Base-by-base conservation (phyloP, 1,140 invertebrate genomes). In the Plutomurus gul region DNA sequence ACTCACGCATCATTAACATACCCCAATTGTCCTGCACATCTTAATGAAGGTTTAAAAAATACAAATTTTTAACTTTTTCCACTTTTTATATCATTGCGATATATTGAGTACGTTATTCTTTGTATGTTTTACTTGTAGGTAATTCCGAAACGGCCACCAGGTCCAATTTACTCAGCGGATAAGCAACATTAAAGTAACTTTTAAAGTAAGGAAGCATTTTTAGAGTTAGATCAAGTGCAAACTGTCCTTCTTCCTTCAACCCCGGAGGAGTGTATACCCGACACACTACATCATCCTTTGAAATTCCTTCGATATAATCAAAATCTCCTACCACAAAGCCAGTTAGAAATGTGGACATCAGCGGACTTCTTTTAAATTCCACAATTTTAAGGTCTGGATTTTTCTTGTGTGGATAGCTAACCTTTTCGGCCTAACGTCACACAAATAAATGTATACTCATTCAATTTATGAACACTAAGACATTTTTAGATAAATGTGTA, bases 41-140 rank as follows among this genome's bases (percentile, higher is more conserved):
- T 60, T 16, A 27, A 60, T 16, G 0, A 20, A 49, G 1, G 46
- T n/a, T n/a, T n/a, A n/a, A n/a, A n/a, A n/a, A n/a, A n/a, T n/a
- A n/a, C n/a, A n/a, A n/a, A n/a, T n/a, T n/a, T n/a, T n/a, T n/a
- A n/a, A n/a, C n/a, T n/a, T n/a, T n/a, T n/a, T 88, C 88, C 8
- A 87, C 88, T 18, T 86, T 87, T 85, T 25, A 76, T 8, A 18
- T 7, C 7, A 25, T n/a, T 60, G 18, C 10, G 22, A 60, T 8
- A 25, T 25, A 60, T 60, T 25, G 51, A 7, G 7, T 20, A 60
- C 10, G 22, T 25, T 8, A n/a, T n/a, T 13, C 2, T 13, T 43
- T 43, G 11, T 43, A 3, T 43, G n/a, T 43, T 43, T 2, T 43
- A 60, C 51, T 30, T 30, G 51, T 30, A 16, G 51, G 33, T n/a